Percentiles rank a stretch among this genome's conserved stretches.
Evolutionary conservation across 2,113 vertebrate genomes (phyloP).

Genomic region (Grallaria varia): DNA sequence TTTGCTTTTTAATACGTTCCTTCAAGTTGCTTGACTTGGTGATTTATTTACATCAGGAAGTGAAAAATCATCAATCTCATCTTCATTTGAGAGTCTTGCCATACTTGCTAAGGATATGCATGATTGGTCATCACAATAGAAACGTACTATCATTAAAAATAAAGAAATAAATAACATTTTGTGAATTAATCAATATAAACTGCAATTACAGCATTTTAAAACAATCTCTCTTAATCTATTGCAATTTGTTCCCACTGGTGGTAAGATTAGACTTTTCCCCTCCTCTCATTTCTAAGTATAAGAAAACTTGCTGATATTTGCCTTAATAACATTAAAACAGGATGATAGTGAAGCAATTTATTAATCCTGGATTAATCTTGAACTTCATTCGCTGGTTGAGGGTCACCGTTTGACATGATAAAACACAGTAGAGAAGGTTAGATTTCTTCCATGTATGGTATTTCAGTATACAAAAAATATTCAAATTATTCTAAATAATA

Average conservation of each 20-base stretch:
- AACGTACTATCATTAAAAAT: slow-evolving; percentile 11
- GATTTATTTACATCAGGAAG: slow-evolving; percentile 71
- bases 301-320: not conserved
- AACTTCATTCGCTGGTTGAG: not conserved
- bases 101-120: slow-evolving; percentile 58
- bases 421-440: not conserved
- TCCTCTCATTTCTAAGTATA: not conserved
- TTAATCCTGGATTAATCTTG: not conserved
- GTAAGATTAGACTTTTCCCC: not conserved
- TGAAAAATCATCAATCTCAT: slow-evolving; percentile 67
- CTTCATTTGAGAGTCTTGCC: slow-evolving; percentile 44
- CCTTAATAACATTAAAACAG: not conserved
- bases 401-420: not conserved
- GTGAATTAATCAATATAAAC: slow-evolving; percentile 60
- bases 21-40: slow-evolving; percentile 48
- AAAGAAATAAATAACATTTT: slow-evolving; percentile 25
- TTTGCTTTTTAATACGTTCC: slow-evolving; percentile 56
- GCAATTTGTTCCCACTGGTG: not conserved
- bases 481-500: not conserved
- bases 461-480: not conserved
- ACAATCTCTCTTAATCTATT: not conserved
- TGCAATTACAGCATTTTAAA: slow-evolving; percentile 8
- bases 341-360: not conserved
- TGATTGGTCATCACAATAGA: slow-evolving; percentile 53
- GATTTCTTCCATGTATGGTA: not conserved